Evolutionary conservation across 1,140 invertebrate species (phyloP).

Genomic region (Penaeus japonicus): DNA sequence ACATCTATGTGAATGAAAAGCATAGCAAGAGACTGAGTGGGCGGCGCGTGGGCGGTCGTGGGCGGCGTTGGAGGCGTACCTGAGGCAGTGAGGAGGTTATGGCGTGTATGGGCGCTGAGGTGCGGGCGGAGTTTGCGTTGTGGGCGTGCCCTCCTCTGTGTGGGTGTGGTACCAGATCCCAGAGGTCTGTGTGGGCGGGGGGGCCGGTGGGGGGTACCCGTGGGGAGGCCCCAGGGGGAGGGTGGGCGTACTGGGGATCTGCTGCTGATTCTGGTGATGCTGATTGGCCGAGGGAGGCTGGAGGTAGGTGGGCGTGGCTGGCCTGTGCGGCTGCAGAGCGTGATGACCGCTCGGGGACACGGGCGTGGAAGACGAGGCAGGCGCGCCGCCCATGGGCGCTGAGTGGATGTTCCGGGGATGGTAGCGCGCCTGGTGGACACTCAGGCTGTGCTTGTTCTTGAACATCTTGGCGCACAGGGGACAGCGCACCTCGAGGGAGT

Average conservation of each 20-base stretch:
- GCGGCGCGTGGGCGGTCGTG: slow-evolving; percentile 17
- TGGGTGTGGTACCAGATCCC: slow-evolving; percentile 50
- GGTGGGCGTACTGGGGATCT: slow-evolving; percentile 34
- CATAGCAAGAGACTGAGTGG: slow-evolving; percentile 30
- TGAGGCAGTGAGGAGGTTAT: slow-evolving; percentile 38
- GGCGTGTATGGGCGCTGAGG: slow-evolving; percentile 43
- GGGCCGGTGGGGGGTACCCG: slow-evolving; percentile 38
- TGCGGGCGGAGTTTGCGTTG: slow-evolving; percentile 29
- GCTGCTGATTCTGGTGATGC: neutral
- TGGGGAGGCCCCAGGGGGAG: slow-evolving; percentile 30
- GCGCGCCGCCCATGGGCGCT: neutral
- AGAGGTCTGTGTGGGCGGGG: slow-evolving; percentile 35
- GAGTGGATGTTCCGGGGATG: slow-evolving; percentile 48
- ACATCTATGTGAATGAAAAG: neutral
- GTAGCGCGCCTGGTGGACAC: slow-evolving; percentile 58
- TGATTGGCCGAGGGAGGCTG: slow-evolving; percentile 34
- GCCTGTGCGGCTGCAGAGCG: slow-evolving; percentile 10
- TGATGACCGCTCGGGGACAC: slow-evolving; percentile 11
- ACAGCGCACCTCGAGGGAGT: slow-evolving; percentile 57
- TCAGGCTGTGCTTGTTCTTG: slow-evolving; percentile 59
- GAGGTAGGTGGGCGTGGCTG: slow-evolving; percentile 43
- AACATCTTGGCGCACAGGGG: slow-evolving; percentile 58
- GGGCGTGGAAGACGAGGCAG: slow-evolving; percentile 14
- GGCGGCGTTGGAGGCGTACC: slow-evolving; percentile 31
- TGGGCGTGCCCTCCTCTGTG: slow-evolving; percentile 35